Conservation (phyloP, 2,888 invertebrate species). For the Acanthococcus lagerstroemiae region DNA sequence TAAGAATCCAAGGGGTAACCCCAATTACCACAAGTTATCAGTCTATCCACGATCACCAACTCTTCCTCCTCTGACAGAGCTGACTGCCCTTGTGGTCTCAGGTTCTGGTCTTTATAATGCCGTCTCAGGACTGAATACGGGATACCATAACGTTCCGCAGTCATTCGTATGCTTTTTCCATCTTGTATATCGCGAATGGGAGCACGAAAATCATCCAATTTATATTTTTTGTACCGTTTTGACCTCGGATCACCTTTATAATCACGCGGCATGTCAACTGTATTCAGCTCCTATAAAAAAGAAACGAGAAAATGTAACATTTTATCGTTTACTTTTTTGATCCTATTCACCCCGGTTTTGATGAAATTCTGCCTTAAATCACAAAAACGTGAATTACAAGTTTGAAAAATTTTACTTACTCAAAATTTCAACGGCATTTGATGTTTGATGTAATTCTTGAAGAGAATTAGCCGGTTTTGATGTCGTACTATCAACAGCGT, state of each 20-base stretch:
- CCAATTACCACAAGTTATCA: slow-evolving; percentile 17
- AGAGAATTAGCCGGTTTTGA: background rate
- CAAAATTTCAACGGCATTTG: background rate
- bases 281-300: background rate
- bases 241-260: background rate
- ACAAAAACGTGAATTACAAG: background rate
- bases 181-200: background rate
- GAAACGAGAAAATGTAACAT: background rate
- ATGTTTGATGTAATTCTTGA: background rate
- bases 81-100: slow-evolving; percentile 14
- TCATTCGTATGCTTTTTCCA: background rate
- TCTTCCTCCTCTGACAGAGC: slow-evolving; percentile 4
- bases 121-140: slow-evolving; percentile 9
- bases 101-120: slow-evolving; percentile 7
- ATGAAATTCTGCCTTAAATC: background rate
- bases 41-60: background rate
- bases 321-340: too few species aligned
- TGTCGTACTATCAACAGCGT: background rate
- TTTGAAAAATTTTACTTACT: too few species aligned
- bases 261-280: slow-evolving; percentile 3
- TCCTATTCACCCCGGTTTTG: background rate
- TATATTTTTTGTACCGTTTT: slow-evolving; percentile 1
- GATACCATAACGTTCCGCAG: background rate
- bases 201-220: background rate
- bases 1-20: slow-evolving; percentile 17